Evolutionary conservation across 2,888 invertebrate genomes (phyloP), one percentile per base, ranked within the genome.

Genomic region (Drosophila ezoana): DNA sequence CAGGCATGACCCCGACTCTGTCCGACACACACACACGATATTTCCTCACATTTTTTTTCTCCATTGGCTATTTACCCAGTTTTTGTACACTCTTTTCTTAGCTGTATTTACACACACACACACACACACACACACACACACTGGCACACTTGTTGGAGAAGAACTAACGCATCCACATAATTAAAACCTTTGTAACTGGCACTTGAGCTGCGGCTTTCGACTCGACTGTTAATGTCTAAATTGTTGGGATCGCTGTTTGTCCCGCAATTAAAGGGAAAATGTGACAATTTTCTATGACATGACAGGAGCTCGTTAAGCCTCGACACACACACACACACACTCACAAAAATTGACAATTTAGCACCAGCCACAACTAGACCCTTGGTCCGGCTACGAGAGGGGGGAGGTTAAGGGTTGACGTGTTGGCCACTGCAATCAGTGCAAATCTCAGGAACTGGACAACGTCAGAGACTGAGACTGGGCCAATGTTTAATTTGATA

Each of bases 401-500:
- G 11, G n/a, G 35, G 32, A 6, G 23, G 11, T 5, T 43, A 20
- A 66, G 65, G 64, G 72, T 62, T 52, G 59, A 43, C 45, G 37
- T 16, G 18, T 38, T 45, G 33, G 49, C 33, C 51, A 38, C 63
- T 49, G 64, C 79, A 84, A 86, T 87, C 81, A 77, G 59, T 56
- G 72, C 84, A 81, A 28, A 83, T 77, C 84, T 81, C 67, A 48
- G 65, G 54, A 28, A 40, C 28, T 40, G 57, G 56, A 44, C 66
- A 52, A 20, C 48, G 33, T 32, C 33, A 18, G 52, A 16, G 20
- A 18, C 28, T 28, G 23, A 38, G 41, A 61, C 74, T 69, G 64
- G 49, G 62, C 59, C 62, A 80, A 65, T 66, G 85, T 81, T 82
- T 85, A 87, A 87, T 83, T 87, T 83, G 83, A 87, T 85, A 83